Conservation (phyloP, 2,797 vertebrate species). For the Gallinago solitaria region DNA sequence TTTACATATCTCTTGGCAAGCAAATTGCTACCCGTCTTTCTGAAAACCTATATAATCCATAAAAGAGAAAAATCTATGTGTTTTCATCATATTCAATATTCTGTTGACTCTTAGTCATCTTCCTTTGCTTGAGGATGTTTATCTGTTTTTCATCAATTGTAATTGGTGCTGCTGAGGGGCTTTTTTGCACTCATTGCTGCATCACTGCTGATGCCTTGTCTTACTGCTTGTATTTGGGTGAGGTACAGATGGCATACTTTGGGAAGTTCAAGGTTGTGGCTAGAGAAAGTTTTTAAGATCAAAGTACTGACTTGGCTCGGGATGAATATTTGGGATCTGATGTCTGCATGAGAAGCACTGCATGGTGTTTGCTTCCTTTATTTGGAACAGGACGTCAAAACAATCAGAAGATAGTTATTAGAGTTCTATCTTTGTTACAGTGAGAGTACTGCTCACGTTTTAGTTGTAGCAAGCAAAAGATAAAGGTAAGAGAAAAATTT, state of each 20-base stretch:
- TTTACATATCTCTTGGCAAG: not conserved
- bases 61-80: not conserved
- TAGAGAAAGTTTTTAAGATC: not conserved
- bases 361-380: not conserved
- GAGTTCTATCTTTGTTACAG: not conserved
- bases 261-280: not conserved
- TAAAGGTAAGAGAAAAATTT: not conserved
- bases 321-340: not conserved
- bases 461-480: not conserved
- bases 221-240: not conserved
- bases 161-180: not conserved
- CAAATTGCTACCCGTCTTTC: conserved; percentile 10
- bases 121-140: not conserved
- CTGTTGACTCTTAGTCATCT: not conserved
- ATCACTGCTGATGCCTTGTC: not conserved
- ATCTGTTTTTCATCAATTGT: not conserved
- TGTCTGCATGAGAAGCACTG: not conserved
- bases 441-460: not conserved
- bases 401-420: not conserved
- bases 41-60: not conserved
- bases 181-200: not conserved
- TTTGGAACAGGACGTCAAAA: not conserved
- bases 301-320: not conserved
- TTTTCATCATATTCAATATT: not conserved
- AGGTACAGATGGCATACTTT: not conserved